Conservation (phyloP, 2,888 invertebrate species). For the Frankliniella fusca region DNA sequence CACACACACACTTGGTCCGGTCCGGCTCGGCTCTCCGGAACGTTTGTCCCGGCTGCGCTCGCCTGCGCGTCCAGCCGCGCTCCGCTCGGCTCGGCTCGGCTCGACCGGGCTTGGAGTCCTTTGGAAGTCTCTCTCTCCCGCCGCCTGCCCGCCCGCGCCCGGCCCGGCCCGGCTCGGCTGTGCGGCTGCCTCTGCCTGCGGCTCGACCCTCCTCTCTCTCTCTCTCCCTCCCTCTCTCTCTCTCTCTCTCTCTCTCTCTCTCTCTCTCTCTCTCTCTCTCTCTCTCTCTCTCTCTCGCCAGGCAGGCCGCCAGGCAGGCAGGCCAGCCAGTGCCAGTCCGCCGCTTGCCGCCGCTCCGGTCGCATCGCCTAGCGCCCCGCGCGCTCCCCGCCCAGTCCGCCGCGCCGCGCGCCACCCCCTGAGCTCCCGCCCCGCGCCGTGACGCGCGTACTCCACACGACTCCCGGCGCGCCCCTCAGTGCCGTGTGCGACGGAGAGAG, state of each 20-base stretch:
- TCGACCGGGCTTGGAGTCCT: background rate
- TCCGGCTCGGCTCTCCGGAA: background rate
- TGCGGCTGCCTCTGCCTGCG: background rate
- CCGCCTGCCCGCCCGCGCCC: too few species aligned
- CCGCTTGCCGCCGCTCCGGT: background rate
- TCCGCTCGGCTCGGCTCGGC: background rate
- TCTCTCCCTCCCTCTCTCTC: too few species aligned
- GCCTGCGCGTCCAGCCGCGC: too few species aligned
- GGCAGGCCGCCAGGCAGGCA: too few species aligned
- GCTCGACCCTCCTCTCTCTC: too few species aligned
- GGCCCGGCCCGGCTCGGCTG: too few species aligned
- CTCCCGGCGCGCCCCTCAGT: background rate
- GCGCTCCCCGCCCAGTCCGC: too few species aligned
- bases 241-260: too few species aligned
- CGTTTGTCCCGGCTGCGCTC: background rate
- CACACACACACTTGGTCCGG: background rate
- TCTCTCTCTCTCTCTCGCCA: too few species aligned
- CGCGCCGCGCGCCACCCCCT: background rate
- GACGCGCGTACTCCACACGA: too few species aligned
- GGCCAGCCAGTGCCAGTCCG: too few species aligned
- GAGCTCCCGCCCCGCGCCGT: background rate
- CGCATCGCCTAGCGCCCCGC: background rate
- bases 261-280: too few species aligned
- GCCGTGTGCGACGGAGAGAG: background rate
- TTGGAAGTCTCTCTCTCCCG: background rate